Percentiles rank a stretch among this genome's conserved stretches.
Conservation (phyloP, 2,113 vertebrate genomes). For the Corvus cornix region DNA sequence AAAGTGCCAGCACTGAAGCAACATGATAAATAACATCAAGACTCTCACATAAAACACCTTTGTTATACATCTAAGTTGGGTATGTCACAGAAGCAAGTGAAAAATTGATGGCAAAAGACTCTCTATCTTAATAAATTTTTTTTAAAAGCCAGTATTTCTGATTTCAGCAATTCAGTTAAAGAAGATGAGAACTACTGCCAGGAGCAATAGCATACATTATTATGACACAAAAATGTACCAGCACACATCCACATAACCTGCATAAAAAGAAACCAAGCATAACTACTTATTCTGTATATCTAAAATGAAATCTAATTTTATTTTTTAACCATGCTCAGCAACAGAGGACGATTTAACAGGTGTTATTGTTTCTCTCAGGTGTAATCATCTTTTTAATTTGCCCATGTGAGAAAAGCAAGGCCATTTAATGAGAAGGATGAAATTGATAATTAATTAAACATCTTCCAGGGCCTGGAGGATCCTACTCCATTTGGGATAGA, state of each 20-base stretch:
- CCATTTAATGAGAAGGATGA: background rate
- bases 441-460: conserved; percentile 42
- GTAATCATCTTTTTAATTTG: background rate
- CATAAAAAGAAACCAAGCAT: background rate
- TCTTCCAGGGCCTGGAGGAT: background rate
- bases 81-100: background rate
- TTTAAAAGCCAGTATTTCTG: background rate
- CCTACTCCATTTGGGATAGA: background rate
- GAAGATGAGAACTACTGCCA: background rate
- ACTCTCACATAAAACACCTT: background rate
- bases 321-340: background rate
- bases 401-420: background rate
- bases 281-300: background rate
- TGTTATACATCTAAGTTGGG: background rate
- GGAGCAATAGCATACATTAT: background rate
- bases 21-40: background rate
- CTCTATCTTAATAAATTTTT: background rate
- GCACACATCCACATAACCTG: background rate
- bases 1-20: background rate
- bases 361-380: background rate
- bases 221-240: background rate
- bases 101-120: background rate
- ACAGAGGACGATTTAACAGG: background rate
- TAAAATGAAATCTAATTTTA: background rate
- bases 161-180: background rate